Conservation (phyloP, 1,140 invertebrate species). For the Eulimnadia texana region DNA sequence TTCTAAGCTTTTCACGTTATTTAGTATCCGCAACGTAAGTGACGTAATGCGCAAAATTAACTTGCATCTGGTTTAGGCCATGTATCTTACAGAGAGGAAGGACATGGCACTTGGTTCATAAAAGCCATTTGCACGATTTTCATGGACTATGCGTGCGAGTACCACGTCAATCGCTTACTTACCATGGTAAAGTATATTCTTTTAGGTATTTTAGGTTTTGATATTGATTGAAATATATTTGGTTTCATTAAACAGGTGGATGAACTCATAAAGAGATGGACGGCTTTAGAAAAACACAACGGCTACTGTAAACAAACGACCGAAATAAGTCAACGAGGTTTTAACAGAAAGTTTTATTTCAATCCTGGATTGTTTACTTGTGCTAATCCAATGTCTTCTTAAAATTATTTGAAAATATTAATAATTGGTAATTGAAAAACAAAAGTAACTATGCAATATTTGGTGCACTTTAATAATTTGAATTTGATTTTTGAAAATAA, state of each 20-base stretch:
- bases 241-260: slow-evolving; percentile 3
- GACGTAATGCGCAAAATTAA: not conserved
- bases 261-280: slow-evolving; percentile 1
- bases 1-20: not conserved
- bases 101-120: slow-evolving; percentile 56
- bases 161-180: slow-evolving; percentile 47
- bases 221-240: not conserved
- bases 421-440: too few species aligned
- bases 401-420: too few species aligned
- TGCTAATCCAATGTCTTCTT: too few species aligned
- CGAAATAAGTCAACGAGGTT: not conserved
- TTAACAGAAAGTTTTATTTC: slow-evolving; percentile 11
- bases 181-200: slow-evolving; percentile 35
- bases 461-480: not conserved
- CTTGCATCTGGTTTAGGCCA: slow-evolving; percentile 31
- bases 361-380: slow-evolving; percentile 10
- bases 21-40: not conserved
- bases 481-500: not conserved
- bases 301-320: slow-evolving; percentile 7
- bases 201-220: not conserved
- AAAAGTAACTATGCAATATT: too few species aligned
- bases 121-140: slow-evolving; percentile 56
- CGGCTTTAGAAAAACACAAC: not conserved
- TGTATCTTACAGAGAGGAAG: slow-evolving; percentile 44
- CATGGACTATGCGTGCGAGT: slow-evolving; percentile 46